Base-by-base conservation (phyloP, 2,888 invertebrate species). In the Camponotus fellah region DNA sequence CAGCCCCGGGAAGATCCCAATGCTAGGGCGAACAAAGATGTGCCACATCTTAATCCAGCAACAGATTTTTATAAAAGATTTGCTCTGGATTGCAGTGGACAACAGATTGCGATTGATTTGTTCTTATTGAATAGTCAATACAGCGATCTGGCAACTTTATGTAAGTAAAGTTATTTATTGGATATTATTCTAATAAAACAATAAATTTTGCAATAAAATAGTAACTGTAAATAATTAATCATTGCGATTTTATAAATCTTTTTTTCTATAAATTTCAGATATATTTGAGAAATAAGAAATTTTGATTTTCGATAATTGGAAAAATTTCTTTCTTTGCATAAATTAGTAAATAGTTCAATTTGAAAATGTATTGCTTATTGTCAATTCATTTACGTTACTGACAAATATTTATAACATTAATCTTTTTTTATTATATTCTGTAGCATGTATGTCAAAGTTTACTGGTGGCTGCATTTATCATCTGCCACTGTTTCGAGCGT, bases 11-110 rank as follows among this genome's bases (percentile, higher is more conserved):
- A 99, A 95, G 98, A 99, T 95, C 98, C 99, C 0, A 98, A 97
- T 93, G 97, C 97, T 88, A 96, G 98, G 65, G 95, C 96, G 53
- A 96, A 97, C 9, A 97, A 98, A 94, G 98, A 99, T 87, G 97
- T 97, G 56, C 96, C 97, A 0, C 97, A 98, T 93, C 95, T 99
- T 87, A 98, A 98, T 95, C 99, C 99, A 0, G 98, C 98, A 3
- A 99, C 98, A 1, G 99, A 99, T 95, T 99, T 99, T 95, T 99
- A 99, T 95, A 99, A 99, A 95, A 97, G 99, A 68, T 95, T 99
- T 49, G 99, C 99, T 0, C 95, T 99, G 71, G 99, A 99, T 95
- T 99, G 99, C 95, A 99, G 99, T 90, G 99, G 98, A 0, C 99
- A 98, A 92, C 99, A 99, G 95, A 97, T 99, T 74, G 98, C 99